phyloP scores from a whole-genome alignment of 2,113 vertebrate genomes.

The Porphyrio hochstetteri region DNA sequence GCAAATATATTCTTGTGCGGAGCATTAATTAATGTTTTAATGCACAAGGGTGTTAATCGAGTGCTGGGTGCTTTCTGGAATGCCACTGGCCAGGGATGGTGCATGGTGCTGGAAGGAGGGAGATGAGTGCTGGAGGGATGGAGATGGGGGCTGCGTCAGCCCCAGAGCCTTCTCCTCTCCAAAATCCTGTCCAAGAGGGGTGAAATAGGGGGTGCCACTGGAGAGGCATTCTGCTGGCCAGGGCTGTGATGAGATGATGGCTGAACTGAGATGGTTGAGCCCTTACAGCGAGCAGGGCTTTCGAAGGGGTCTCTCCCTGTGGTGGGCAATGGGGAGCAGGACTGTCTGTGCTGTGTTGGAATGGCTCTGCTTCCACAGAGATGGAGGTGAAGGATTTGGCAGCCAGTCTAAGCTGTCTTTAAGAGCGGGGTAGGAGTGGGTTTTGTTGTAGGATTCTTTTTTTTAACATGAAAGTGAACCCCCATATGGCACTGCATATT shows the following conservation, averaged over 20 bases:
- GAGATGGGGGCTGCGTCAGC: not conserved
- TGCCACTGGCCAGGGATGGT: fast-evolving
- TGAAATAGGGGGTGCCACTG: fast-evolving
- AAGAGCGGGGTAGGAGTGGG: not conserved
- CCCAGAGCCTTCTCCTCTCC: not conserved
- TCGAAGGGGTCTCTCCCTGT: too few relatives aligned
- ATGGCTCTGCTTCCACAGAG: not conserved
- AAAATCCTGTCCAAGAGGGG: not conserved
- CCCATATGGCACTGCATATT: not conserved
- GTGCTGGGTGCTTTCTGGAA: fast-evolving
- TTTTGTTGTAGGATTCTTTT: not conserved
- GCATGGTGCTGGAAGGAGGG: not conserved
- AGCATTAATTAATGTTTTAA: not conserved
- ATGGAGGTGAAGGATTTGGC: not conserved
- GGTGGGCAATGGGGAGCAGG: not conserved
- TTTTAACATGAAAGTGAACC: not conserved
- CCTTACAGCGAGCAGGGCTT: not conserved
- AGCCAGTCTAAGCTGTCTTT: not conserved
- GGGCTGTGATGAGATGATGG: fast-evolving
- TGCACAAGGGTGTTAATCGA: fast-evolving
- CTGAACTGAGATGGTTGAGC: not conserved
- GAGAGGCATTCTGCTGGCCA: fast-evolving
- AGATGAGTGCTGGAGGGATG: not conserved
- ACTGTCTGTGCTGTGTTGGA: fast-evolving
- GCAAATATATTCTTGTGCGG: not conserved